These are phyloP conservation scores for Anhinga anhinga DNA, from an alignment of 2,113 vertebrate species.

Conservation along the genomic window DNA sequence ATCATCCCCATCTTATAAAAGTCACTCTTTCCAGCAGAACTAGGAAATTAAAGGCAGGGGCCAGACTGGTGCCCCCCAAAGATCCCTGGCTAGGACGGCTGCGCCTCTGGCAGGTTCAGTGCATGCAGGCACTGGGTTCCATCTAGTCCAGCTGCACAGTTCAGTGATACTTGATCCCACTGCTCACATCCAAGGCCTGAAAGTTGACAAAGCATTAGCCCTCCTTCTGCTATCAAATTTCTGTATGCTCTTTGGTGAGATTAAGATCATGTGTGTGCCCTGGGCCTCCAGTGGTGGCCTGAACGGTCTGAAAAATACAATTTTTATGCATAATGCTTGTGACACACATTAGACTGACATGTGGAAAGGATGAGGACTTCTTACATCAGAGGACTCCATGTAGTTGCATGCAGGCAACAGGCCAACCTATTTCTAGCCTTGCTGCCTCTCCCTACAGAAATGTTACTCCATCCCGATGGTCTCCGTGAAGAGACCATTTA, in stretches of 20 bases:
- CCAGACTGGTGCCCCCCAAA: background rate
- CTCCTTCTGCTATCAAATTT: background rate
- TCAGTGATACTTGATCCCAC: background rate
- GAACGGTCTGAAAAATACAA: background rate
- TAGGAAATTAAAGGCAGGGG: background rate
- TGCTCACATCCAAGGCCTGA: background rate
- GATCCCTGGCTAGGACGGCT: background rate
- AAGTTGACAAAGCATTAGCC: background rate
- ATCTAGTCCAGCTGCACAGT: background rate
- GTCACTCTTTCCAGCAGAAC: background rate
- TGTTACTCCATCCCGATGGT: background rate
- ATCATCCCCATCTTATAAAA: background rate
- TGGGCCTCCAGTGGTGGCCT: background rate
- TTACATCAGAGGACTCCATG: background rate
- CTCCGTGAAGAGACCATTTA: background rate
- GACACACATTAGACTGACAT: background rate
- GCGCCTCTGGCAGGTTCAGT: background rate
- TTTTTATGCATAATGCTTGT: background rate
- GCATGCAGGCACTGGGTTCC: fast-evolving
- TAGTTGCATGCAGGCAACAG: background rate
- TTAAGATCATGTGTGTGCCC: background rate
- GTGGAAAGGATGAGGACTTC: background rate
- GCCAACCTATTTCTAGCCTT: background rate
- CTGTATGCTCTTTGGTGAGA: background rate
- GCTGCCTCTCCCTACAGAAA: background rate